phyloP scores from a whole-genome alignment of 2,113 vertebrate genomes.

The Zootoca vivipara region DNA sequence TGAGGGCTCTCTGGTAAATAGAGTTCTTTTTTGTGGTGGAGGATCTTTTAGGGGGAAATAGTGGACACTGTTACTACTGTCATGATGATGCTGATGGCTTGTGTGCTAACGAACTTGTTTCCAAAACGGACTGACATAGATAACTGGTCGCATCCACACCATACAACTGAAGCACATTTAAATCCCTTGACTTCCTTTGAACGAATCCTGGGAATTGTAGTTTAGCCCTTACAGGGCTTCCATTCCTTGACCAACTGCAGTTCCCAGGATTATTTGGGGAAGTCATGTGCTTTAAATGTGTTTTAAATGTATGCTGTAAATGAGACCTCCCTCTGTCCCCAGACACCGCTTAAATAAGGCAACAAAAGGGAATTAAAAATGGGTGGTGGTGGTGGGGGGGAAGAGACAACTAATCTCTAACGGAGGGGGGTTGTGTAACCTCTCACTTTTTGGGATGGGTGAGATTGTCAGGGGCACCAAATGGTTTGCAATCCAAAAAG shows the following conservation, averaged over 20 bases:
- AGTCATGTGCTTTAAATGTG: no score
- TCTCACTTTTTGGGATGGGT: background rate
- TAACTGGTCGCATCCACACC: constrained; percentile 37
- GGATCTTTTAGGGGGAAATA: constrained; percentile 65
- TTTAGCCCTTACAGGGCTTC: no score
- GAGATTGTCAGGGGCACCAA: background rate
- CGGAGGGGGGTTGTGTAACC: no score
- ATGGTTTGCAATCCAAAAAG: background rate
- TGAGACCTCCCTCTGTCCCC: constrained; percentile 50
- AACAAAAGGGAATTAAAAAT: constrained; percentile 48
- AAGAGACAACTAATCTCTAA: no score
- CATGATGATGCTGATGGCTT: constrained; percentile 70
- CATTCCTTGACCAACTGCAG: no score
- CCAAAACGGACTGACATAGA: constrained; percentile 80
- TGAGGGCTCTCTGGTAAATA: constrained; percentile 48
- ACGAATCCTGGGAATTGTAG: no score
- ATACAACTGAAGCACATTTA: no score
- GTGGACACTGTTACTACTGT: constrained; percentile 80
- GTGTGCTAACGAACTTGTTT: constrained; percentile 72
- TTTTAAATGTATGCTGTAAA: no score
- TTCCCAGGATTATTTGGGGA: no score
- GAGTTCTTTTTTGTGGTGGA: constrained; percentile 52
- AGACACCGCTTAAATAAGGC: constrained; percentile 63
- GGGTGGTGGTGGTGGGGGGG: no score
- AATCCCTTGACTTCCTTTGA: no score